phyloP scores from a whole-genome alignment of 2,113 vertebrate species.

The Catharus fuscescens region DNA sequence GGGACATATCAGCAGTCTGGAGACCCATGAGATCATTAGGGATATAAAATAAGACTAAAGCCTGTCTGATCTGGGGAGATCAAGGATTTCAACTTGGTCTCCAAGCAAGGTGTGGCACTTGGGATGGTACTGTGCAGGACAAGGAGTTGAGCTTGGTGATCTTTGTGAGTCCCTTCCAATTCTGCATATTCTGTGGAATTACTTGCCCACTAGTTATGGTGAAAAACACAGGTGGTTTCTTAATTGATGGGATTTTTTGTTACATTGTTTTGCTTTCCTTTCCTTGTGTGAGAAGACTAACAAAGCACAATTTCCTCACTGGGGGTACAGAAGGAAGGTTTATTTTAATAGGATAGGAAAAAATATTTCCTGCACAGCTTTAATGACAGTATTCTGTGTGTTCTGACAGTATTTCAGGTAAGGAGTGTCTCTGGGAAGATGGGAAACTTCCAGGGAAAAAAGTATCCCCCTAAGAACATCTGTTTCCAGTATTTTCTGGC shows the following conservation, averaged over 20 bases:
- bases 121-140: not conserved
- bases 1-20: not conserved
- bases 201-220: not conserved
- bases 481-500: conserved; percentile 18
- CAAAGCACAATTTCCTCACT: not conserved
- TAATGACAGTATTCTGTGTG: not conserved
- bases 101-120: not conserved
- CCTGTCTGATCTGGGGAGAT: not conserved
- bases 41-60: not conserved
- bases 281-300: not conserved
- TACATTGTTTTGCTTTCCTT: not conserved
- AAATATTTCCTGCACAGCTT: not conserved
- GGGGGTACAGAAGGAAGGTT: not conserved
- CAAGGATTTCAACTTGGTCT: not conserved
- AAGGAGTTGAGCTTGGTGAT: not conserved
- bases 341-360: not conserved
- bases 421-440: not conserved
- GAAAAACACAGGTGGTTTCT: not conserved
- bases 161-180: not conserved
- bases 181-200: not conserved
- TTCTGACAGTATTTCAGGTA: not conserved
- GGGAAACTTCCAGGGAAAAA: not conserved
- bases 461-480: not conserved
- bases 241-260: not conserved
- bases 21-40: not conserved